Conservation (phyloP, 2,888 invertebrate species). For the Cylindroiulus punctatus region DNA sequence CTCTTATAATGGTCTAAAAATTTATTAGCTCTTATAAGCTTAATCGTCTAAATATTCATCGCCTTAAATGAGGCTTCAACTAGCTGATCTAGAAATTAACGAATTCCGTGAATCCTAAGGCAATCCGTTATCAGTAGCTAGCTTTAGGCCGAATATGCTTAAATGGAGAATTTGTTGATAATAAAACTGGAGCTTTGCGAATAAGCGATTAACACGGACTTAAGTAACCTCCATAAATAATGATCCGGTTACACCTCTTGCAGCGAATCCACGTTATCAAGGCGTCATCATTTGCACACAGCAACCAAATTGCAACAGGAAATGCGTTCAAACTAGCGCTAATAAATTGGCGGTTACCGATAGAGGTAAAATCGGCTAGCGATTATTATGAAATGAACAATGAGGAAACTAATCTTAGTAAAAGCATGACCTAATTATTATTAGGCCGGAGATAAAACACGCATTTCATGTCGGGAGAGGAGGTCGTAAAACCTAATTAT, state of each 20-base stretch:
- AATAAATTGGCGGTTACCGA: conserved; percentile 45
- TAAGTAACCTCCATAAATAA: conserved; percentile 10
- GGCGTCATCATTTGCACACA: not conserved
- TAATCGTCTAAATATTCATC: too few species aligned
- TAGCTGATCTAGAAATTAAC: not conserved
- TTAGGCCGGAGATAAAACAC: not conserved
- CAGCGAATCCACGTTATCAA: not conserved
- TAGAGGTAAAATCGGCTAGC: not conserved
- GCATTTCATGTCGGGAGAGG: not conserved
- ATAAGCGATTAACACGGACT: conserved; percentile 1
- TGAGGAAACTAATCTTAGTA: conserved; percentile 28
- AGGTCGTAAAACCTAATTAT: not conserved
- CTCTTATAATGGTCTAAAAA: too few species aligned
- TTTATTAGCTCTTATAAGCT: too few species aligned
- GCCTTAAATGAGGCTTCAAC: not conserved
- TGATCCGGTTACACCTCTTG: conserved; percentile 19
- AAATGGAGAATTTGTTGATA: not conserved
- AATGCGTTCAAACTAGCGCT: not conserved
- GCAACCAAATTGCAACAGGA: conserved; percentile 10
- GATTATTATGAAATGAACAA: not conserved
- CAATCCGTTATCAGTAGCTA: conserved; percentile 4
- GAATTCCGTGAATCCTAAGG: not conserved
- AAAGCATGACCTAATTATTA: conserved; percentile 7
- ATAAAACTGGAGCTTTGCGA: not conserved
- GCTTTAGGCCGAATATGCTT: not conserved